phyloP scores from a whole-genome alignment of 2,113 vertebrate species.

The Ictidomys tridecemlineatus region DNA sequence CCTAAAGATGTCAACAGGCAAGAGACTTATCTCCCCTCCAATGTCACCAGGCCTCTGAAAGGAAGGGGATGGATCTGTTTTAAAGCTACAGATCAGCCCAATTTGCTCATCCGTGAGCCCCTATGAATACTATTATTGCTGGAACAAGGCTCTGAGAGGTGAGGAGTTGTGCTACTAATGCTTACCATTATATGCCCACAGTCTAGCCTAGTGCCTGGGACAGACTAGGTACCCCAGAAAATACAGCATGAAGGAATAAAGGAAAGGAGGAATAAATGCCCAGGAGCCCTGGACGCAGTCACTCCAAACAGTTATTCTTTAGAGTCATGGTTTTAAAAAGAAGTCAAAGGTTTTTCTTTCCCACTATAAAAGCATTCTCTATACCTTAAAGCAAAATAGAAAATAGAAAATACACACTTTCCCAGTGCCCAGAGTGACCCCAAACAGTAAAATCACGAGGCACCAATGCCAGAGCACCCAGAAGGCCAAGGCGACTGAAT shows the following conservation, averaged over 20 bases:
- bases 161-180: not conserved
- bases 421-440: not conserved
- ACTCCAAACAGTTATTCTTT: not conserved
- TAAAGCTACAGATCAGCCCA: no score
- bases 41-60: not conserved
- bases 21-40: not conserved
- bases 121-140: not conserved
- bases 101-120: not conserved
- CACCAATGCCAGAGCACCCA: not conserved
- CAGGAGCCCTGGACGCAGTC: not conserved
- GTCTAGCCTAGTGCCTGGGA: not conserved
- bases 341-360: not conserved
- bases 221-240: not conserved
- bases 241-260: not conserved
- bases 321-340: accelerated
- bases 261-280: not conserved
- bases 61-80: no score
- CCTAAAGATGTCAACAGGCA: not conserved
- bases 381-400: not conserved
- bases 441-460: not conserved
- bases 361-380: not conserved
- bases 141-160: not conserved
- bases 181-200: not conserved
- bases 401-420: not conserved
- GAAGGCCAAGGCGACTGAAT: not conserved